A percentile compares a stretch with the other conserved stretches of the same genome.
These are phyloP conservation scores for Zoanthus solanderi DNA, from an alignment of 92 coral and sea anemone genomes.

Conservation along the genomic window DNA sequence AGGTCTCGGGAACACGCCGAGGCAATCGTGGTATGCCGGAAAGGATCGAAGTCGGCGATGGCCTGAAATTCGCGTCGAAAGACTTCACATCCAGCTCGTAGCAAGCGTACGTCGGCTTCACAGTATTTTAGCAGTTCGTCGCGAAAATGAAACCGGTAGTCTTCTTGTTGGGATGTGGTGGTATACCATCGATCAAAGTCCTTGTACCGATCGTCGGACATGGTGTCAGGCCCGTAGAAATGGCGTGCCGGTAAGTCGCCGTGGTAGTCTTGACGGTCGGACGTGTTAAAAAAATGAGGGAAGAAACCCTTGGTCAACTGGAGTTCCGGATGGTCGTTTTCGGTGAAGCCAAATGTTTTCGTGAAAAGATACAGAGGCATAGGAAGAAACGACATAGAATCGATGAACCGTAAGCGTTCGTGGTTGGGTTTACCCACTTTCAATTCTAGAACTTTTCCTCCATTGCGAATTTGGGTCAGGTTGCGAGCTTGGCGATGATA, in stretches of 20 bases:
- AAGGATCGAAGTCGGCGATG: slow-evolving; percentile 40
- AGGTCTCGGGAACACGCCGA: too few species aligned
- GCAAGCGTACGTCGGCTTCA: background rate
- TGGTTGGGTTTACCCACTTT: too few species aligned
- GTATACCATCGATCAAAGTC: too few species aligned
- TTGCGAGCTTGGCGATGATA: background rate
- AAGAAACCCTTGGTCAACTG: slow-evolving; percentile 32
- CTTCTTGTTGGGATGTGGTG: background rate
- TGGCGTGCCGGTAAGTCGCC: slow-evolving; percentile 28
- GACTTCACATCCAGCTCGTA: too few species aligned
- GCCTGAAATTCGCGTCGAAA: background rate
- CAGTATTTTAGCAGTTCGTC: background rate
- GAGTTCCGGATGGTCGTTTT: background rate
- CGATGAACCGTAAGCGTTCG: slow-evolving; percentile 6
- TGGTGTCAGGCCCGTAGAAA: slow-evolving; percentile 6
- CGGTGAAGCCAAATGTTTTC: slow-evolving; percentile 38
- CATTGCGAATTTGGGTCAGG: slow-evolving; percentile 33
- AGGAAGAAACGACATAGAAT: background rate
- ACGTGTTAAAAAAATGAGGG: slow-evolving; percentile 33
- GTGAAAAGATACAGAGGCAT: slow-evolving; percentile 31
- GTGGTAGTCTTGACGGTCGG: slow-evolving; percentile 25
- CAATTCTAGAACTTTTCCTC: background rate
- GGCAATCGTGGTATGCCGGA: too few species aligned
- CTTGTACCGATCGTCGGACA: background rate
- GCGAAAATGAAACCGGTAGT: background rate